Evolutionary conservation across 23 tunicate species (phyloP), one percentile per base, ranked within the genome.

Genomic region (Aplidium turbinatum): DNA sequence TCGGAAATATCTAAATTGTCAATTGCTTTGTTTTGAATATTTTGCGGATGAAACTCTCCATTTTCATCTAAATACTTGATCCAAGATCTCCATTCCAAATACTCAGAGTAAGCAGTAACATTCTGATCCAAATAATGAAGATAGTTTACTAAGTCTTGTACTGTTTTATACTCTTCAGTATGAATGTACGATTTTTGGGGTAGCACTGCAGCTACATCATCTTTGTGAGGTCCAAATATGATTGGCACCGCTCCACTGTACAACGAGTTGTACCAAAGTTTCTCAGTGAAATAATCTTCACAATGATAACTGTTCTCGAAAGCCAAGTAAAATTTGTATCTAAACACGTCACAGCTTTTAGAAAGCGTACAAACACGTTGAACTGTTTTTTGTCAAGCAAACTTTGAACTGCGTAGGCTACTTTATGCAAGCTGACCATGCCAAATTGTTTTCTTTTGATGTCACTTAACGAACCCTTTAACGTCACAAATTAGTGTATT

Each of bases 251-350:
- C 67, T 11, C 79, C 79, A 24, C 79, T 73, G 66, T 73, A 73
- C 27, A 73, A 31, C 2, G 79, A 27, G 35, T 55, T 73, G 47
- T 13, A 55, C 79, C 79, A 73, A 2, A 73, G 28, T 35, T 73
- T 73, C 47, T 73, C 79, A 30, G 67, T 54, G 27, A 55, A 33
- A 30, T 73, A 73, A 48, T 31, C 79, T 31, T 56, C n/a, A 27
- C 79, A 73, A 24, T 73, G 79, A 13, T 4, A 16, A 47, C 67
- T 56, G 79, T 73, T 73, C 56, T 73, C 79, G 6, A 73, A 31
- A 2, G 79, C 57, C 18, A 73, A 55, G 79, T 73, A 73, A 55
- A 73, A 73, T 47, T 73, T 73, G 67, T 73, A 73, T 26, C 79
- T 73, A 31, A 68, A 68, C n/a, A n/a, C n/a, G n/a, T n/a, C n/a